Conservation (phyloP, 2,888 invertebrate genomes). For the Habroteleia sp. region DNA sequence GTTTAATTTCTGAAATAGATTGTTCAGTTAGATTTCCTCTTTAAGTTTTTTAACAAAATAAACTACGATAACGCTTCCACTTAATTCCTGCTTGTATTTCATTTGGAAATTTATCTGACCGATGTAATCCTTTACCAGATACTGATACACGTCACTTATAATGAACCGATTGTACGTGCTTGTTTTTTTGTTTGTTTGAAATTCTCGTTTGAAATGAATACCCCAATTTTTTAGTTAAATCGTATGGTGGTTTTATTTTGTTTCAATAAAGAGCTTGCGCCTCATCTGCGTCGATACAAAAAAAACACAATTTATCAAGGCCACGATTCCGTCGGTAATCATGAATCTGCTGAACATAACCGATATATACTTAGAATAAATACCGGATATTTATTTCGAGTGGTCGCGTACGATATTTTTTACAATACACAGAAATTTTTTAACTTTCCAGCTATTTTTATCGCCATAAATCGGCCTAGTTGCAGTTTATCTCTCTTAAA, state of each 20-base stretch:
- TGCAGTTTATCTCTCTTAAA: too few relatives aligned
- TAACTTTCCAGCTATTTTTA: conserved; percentile 49
- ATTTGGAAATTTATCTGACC: conserved; percentile 11
- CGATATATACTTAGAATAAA: conserved; percentile 47
- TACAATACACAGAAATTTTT: conserved; percentile 49
- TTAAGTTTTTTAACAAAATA: too few relatives aligned
- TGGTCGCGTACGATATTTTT: conserved; percentile 48
- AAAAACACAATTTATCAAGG: conserved; percentile 18
- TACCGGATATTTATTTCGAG: conserved; percentile 58
- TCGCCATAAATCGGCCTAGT: conserved; percentile 44
- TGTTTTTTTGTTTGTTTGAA: conserved; percentile 6
- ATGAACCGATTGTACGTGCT: conserved; percentile 10
- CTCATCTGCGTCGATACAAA: conserved; percentile 9
- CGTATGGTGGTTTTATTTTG: not conserved
- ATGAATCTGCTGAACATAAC: conserved; percentile 31
- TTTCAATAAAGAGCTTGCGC: not conserved
- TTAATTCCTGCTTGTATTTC: conserved; percentile 2
- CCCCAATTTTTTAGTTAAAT: conserved; percentile 4
- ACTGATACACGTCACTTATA: conserved; percentile 25
- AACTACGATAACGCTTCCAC: too few relatives aligned
- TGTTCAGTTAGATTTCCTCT: too few relatives aligned
- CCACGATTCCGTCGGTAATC: conserved; percentile 24
- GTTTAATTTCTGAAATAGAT: too few relatives aligned
- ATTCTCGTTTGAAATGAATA: conserved; percentile 5
- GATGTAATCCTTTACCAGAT: conserved; percentile 19